phyloP scores from a whole-genome alignment of 2,113 vertebrate species.

The Mugil cephalus region DNA sequence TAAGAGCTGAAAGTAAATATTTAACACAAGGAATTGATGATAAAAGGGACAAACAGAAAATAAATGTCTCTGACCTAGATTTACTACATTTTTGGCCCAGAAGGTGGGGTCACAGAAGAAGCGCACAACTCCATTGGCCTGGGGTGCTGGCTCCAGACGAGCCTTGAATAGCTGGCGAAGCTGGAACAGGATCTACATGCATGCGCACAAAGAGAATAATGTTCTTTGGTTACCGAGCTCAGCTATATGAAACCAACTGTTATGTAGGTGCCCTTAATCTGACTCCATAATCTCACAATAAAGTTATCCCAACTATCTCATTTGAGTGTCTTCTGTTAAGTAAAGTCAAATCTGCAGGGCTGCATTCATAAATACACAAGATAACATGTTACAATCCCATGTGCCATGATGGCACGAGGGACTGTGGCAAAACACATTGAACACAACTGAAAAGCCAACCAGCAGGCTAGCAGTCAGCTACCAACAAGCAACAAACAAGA shows the following conservation, averaged over 20 bases:
- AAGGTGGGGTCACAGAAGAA: constrained; percentile 99
- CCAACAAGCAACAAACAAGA: too few species aligned
- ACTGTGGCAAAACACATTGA: too few species aligned
- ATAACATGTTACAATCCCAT: too few species aligned
- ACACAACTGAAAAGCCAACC: too few species aligned
- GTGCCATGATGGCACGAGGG: too few species aligned
- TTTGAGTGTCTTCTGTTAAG: constrained; percentile 35
- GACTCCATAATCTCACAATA: constrained; percentile 14
- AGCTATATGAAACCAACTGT: constrained; percentile 1
- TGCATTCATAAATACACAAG: too few species aligned
- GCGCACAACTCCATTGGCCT: constrained; percentile 94
- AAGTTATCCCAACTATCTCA: constrained; percentile 26
- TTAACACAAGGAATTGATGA: not conserved
- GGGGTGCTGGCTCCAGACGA: constrained; percentile 92
- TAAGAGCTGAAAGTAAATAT: not conserved
- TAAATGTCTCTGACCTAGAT: constrained; percentile 88
- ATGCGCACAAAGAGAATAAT: constrained; percentile 16
- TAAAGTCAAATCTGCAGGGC: constrained; percentile 1
- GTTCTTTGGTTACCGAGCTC: not conserved
- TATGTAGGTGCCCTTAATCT: constrained; percentile 15
- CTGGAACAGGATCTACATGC: constrained; percentile 93
- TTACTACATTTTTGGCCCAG: constrained; percentile 99
- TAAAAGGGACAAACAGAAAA: not conserved
- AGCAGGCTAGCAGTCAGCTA: too few species aligned
- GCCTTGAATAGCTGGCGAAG: constrained; percentile 94